Percentiles rank a stretch among this genome's conserved stretches.
Conservation (phyloP, 2,797 vertebrate genomes). For the Zalophus californianus region DNA sequence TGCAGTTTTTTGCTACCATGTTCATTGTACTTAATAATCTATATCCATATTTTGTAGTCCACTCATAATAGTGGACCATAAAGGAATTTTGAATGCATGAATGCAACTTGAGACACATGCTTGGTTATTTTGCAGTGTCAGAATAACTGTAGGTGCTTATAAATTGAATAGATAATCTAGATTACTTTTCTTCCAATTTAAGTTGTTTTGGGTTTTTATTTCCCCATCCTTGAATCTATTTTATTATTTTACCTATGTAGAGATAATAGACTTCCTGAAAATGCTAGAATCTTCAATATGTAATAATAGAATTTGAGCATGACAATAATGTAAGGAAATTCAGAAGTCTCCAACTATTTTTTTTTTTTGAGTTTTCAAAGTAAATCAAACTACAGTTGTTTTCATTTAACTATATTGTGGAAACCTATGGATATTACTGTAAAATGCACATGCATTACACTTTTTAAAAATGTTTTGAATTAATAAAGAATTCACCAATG, state of each 20-base stretch:
- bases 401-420: slow-evolving; percentile 69
- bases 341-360: neutral
- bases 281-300: slow-evolving; percentile 70
- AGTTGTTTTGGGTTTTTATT: slow-evolving; percentile 63
- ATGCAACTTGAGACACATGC: slow-evolving; percentile 49
- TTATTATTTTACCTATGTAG: slow-evolving; percentile 72
- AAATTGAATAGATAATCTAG: slow-evolving; percentile 65
- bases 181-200: slow-evolving; percentile 45
- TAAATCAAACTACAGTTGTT: slow-evolving; percentile 71
- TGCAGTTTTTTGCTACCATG: slow-evolving; percentile 63
- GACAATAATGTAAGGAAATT: slow-evolving; percentile 69
- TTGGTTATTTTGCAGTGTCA: slow-evolving; percentile 61
- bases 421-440: slow-evolving; percentile 73
- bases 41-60: slow-evolving; percentile 59
- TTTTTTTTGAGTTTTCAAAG: slow-evolving; percentile 74
- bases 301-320: slow-evolving; percentile 80
- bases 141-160: slow-evolving; percentile 62
- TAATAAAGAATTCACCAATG: slow-evolving; percentile 75
- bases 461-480: slow-evolving; percentile 79
- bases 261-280: slow-evolving; percentile 65
- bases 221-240: slow-evolving; percentile 43
- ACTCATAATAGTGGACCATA: slow-evolving; percentile 47
- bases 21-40: slow-evolving; percentile 65
- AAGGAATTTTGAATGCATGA: slow-evolving; percentile 72
- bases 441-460: slow-evolving; percentile 71